These are phyloP conservation scores for Idaea biselata DNA, from an alignment of 2,888 invertebrate genomes.

Conservation along the genomic window DNA sequence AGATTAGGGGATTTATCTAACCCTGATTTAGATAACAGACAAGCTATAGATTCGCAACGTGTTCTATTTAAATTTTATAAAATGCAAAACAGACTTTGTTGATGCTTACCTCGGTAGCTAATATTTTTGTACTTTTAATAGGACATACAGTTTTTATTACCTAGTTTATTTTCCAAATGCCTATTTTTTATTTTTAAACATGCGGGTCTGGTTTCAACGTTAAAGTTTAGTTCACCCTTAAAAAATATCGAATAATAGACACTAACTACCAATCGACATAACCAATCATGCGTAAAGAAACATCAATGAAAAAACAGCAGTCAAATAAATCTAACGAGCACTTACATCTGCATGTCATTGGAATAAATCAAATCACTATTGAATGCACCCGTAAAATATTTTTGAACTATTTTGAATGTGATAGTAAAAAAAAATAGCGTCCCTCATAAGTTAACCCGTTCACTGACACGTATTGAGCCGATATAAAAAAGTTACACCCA, in stretches of 20 bases:
- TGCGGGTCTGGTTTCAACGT: constrained; percentile 28
- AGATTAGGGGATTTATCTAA: constrained; percentile 70
- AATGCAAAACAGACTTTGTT: not conserved
- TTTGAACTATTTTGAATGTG: constrained; percentile 78
- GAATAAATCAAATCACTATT: constrained; percentile 80
- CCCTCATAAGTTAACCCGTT: constrained; percentile 76
- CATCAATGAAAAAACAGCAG: constrained; percentile 75
- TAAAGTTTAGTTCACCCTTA: constrained; percentile 38
- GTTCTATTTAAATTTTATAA: constrained; percentile 2
- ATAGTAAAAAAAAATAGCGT: constrained; percentile 56
- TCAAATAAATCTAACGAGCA: constrained; percentile 79
- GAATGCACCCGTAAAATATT: constrained; percentile 79
- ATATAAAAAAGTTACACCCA: constrained; percentile 78
- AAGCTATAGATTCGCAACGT: not conserved
- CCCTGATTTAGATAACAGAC: constrained; percentile 59
- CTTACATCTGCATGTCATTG: constrained; percentile 78
- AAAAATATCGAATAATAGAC: constrained; percentile 56
- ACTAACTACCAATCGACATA: constrained; percentile 76
- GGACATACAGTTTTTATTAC: not conserved
- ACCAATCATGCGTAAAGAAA: constrained; percentile 73
- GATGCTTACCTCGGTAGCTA: not conserved
- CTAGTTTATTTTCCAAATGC: too few species aligned
- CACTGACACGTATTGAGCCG: constrained; percentile 73
- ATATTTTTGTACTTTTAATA: not conserved
- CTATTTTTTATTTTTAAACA: constrained; percentile 3